Evolutionary conservation across 1,140 invertebrate genomes (phyloP), one percentile per base, ranked within the genome.

Genomic region (Pseudobourletiella spinata): DNA sequence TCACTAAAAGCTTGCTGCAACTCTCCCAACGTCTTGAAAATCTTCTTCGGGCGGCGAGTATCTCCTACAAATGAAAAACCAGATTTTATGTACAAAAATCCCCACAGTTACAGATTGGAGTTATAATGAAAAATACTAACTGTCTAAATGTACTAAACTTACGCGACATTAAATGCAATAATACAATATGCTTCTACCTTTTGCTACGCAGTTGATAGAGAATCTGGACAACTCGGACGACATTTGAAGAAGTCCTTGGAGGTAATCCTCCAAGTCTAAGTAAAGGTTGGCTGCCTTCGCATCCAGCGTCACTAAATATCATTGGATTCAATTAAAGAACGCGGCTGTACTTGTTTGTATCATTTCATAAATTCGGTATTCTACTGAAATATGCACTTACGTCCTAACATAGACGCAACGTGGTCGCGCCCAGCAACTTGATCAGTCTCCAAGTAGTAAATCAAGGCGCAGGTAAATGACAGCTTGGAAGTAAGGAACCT

Each of bases 251-350:
- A 95, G 75, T 2, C 92, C 91, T 73, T 88, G 82, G 15, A 96
- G 76, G 72, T 89, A 95, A 70, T 95, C 91, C 74, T 96, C 91
- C 22, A 95, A 77, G 68, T 95, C 91, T 60, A 95, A 76, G 73
- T 93, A 89, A 72, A 95, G 91, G 1, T 87, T 87, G 61, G 67
- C 57, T 22, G 29, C 70, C 43, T 60, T 58, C n/a, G 28, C 11
- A 25, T 56, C 55, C 28, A 46, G 22, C 44, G 20, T 16, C 1
- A 39, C 6, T 50, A 20, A n/a, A 48, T 15, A 48, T 8, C 16
- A 48, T n/a, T 48, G 8, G 11, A 18, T 11, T 11, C 6, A 48
- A 22, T 54, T 26, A 20, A 15, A 22, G 3, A 20, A 26, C 24
- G 8, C 11, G 51, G 26, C 8, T 3, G 8, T 18, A 24, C 8